A percentile compares a stretch with the other conserved stretches of the same genome.
Conservation (phyloP, 2,797 vertebrate species). For the Tauraco hartlaubi region DNA sequence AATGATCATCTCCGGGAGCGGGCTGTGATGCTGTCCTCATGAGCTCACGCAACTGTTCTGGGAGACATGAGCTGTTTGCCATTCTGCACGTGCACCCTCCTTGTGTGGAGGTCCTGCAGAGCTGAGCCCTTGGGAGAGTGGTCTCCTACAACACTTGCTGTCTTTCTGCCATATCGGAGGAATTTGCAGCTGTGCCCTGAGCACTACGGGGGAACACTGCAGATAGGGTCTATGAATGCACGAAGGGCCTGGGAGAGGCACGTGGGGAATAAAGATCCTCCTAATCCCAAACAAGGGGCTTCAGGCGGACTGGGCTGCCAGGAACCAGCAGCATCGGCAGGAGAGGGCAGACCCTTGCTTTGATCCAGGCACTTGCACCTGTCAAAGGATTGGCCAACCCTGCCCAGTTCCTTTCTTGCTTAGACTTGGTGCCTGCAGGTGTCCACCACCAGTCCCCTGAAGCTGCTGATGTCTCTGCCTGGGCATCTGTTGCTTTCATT, state of each 20-base stretch:
- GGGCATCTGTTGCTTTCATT: not conserved
- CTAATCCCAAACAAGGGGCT: not conserved
- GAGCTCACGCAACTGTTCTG: not conserved
- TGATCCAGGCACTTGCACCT: not conserved
- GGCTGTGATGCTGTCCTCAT: not conserved
- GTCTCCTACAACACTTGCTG: not conserved
- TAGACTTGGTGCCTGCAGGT: not conserved
- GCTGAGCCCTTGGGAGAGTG: not conserved
- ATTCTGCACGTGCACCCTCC: not conserved
- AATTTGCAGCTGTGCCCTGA: not conserved
- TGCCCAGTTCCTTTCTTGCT: not conserved
- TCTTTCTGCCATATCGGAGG: not conserved
- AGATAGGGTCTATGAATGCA: not conserved
- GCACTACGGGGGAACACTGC: rapidly evolving
- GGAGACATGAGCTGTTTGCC: not conserved
- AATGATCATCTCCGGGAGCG: not conserved
- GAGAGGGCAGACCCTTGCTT: not conserved
- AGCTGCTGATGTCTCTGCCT: not conserved
- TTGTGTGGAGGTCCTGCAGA: not conserved
- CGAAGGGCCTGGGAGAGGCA: no score
- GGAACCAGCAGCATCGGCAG: not conserved
- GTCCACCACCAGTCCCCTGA: not conserved
- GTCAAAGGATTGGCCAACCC: rapidly evolving
- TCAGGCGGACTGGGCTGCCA: not conserved
- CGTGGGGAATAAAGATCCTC: not conserved